A percentile compares a stretch with the other conserved stretches of the same genome.
phyloP scores from a whole-genome alignment of 1,140 invertebrate species.

The Drosophila murphyi region DNA sequence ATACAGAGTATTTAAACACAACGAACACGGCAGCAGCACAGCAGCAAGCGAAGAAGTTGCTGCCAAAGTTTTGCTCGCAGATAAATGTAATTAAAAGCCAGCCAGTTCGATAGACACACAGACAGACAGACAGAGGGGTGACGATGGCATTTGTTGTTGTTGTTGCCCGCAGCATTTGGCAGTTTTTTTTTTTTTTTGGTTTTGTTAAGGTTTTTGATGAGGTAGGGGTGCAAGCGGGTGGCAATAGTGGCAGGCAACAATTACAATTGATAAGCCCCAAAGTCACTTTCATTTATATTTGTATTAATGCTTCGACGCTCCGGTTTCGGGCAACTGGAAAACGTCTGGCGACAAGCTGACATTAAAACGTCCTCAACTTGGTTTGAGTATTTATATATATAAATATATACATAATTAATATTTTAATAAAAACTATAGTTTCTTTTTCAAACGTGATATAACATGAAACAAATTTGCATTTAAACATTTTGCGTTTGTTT shows the following conservation, averaged over 20 bases:
- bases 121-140: constrained; percentile 35
- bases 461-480: too few relatives aligned
- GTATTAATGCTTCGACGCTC: constrained; percentile 31
- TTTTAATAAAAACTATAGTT: too few relatives aligned
- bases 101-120: constrained; percentile 25
- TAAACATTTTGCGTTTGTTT: not conserved
- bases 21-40: constrained; percentile 31
- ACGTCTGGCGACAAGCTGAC: constrained; percentile 59
- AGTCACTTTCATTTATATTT: constrained; percentile 76
- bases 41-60: constrained; percentile 46
- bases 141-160: constrained; percentile 62
- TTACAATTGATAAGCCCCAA: constrained; percentile 81
- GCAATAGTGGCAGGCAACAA: constrained; percentile 46
- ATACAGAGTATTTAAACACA: constrained; percentile 51
- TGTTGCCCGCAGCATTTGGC: constrained; percentile 75
- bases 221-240: not conserved
- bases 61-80: constrained; percentile 67
- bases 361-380: constrained; percentile 5
- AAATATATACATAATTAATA: too few relatives aligned
- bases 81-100: constrained; percentile 81
- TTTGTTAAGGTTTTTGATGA: not conserved
- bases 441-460: too few relatives aligned
- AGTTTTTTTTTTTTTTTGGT: constrained; percentile 6
- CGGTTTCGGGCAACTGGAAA: constrained; percentile 60
- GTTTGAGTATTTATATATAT: not conserved